A percentile compares a stretch with the other conserved stretches of the same genome.
These are phyloP conservation scores for Epirrhoe tristata DNA, from an alignment of 2,888 invertebrate genomes.

Conservation along the genomic window DNA sequence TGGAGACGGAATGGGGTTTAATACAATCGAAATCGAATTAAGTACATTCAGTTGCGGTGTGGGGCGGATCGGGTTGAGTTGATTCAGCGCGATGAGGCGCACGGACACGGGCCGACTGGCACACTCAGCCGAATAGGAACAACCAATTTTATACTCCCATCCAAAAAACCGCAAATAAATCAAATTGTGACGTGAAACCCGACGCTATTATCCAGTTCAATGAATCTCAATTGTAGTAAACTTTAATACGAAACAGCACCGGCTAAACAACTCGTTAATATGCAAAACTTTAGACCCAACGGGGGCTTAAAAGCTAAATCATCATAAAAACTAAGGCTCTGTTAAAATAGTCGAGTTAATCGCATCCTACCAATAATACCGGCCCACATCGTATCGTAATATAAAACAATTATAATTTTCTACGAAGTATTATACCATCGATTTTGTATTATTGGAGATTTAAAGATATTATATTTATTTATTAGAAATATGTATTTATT, in stretches of 20 bases:
- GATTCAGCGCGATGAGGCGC: conserved; percentile 78
- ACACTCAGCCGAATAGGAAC: conserved; percentile 39
- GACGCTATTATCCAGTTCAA: conserved; percentile 63
- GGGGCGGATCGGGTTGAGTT: conserved; percentile 70
- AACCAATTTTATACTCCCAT: conserved; percentile 26
- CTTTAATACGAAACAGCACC: conserved; percentile 58
- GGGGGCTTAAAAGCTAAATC: conserved; percentile 65
- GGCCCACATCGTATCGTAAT: background rate
- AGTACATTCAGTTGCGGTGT: conserved; percentile 79
- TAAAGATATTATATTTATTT: too few relatives aligned
- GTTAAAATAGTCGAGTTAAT: conserved; percentile 49
- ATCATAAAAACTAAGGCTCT: conserved; percentile 56
- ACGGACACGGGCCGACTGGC: conserved; percentile 55
- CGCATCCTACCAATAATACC: background rate
- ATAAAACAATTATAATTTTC: background rate
- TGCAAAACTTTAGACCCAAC: conserved; percentile 72
- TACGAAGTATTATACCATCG: too few relatives aligned
- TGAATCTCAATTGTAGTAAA: conserved; percentile 57
- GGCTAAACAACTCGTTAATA: conserved; percentile 64
- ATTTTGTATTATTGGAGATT: too few relatives aligned
- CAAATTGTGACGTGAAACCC: conserved; percentile 60
- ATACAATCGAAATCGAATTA: conserved; percentile 84
- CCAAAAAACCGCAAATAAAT: conserved; percentile 29
- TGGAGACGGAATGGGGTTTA: conserved; percentile 74
- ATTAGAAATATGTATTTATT: too few relatives aligned